Evolutionary conservation across 2,888 invertebrate species (phyloP).

Genomic region (Punctoribates punctum): DNA sequence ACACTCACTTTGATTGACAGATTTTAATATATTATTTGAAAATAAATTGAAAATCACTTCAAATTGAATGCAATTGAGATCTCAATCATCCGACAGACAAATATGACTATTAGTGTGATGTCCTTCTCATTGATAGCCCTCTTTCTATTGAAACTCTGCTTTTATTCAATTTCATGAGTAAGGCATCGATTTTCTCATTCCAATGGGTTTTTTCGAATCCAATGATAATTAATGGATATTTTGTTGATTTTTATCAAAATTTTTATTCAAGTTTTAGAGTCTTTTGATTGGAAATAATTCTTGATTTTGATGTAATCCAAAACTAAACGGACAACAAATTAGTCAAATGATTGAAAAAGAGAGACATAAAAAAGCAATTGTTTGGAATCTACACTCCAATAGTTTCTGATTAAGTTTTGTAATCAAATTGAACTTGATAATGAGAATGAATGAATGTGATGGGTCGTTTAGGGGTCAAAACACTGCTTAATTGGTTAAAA

Average conservation of each 20-base stretch:
- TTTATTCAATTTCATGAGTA: too few species aligned
- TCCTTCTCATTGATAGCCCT: too few species aligned
- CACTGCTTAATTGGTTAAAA: background rate
- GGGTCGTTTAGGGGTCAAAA: background rate
- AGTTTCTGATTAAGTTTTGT: background rate
- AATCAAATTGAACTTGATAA: background rate
- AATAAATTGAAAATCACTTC: background rate
- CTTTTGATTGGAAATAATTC: background rate
- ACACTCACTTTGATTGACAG: constrained; percentile 27
- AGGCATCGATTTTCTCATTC: too few species aligned
- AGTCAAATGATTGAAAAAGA: background rate
- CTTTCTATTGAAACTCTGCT: too few species aligned
- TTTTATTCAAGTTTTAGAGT: background rate
- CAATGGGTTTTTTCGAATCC: too few species aligned
- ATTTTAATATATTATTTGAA: constrained; percentile 1
- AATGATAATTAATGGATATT: too few species aligned
- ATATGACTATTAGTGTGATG: background rate
- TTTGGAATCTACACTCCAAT: background rate
- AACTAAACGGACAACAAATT: background rate
- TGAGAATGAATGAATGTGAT: background rate
- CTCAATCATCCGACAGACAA: background rate
- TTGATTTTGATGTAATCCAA: background rate
- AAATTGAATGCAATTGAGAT: background rate
- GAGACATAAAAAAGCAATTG: background rate
- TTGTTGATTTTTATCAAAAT: too few species aligned